phyloP scores from a whole-genome alignment of 1,140 invertebrate genomes.

The Drosophila melanica region DNA sequence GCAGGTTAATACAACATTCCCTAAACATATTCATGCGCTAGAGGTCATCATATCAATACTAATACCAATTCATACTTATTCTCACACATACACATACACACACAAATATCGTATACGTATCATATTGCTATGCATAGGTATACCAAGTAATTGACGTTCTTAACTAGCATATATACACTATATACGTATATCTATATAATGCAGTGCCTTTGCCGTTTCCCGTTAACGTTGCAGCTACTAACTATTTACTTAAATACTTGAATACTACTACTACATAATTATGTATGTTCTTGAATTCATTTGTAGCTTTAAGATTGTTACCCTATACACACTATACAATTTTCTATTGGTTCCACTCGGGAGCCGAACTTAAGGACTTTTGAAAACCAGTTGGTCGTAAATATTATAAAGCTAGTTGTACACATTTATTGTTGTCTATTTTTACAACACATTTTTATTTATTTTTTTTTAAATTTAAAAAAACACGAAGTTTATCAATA shows the following conservation, averaged over 20 bases:
- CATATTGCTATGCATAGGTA: slow-evolving; percentile 45
- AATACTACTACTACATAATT: slow-evolving; percentile 6
- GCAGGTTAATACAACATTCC: slow-evolving; percentile 86
- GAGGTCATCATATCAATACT: slow-evolving; percentile 15
- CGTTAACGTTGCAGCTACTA: slow-evolving; percentile 19
- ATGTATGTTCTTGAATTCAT: slow-evolving; percentile 28
- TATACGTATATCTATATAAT: slow-evolving; percentile 11
- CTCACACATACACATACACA: slow-evolving; percentile 5
- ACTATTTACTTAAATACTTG: slow-evolving; percentile 8
- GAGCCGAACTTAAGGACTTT: slow-evolving; percentile 10
- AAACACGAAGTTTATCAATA: slow-evolving; percentile 5
- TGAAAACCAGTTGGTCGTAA: slow-evolving; percentile 16
- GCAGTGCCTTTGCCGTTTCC: slow-evolving; percentile 39
- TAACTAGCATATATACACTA: slow-evolving; percentile 10
- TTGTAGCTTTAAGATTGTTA: slow-evolving; percentile 42
- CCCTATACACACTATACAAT: slow-evolving; percentile 5
- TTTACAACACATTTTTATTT: slow-evolving; percentile 7
- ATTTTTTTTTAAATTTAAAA: not conserved
- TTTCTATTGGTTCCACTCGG: slow-evolving; percentile 22
- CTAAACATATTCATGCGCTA: slow-evolving; percentile 29
- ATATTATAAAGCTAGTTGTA: slow-evolving; percentile 27
- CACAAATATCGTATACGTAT: slow-evolving; percentile 38
- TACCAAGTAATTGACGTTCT: slow-evolving; percentile 51
- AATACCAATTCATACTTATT: slow-evolving; percentile 6
- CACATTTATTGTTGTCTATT: slow-evolving; percentile 22